These are phyloP conservation scores for Lordiphosa clarofinis DNA, from an alignment of 1,140 invertebrate species.

Conservation along the genomic window DNA sequence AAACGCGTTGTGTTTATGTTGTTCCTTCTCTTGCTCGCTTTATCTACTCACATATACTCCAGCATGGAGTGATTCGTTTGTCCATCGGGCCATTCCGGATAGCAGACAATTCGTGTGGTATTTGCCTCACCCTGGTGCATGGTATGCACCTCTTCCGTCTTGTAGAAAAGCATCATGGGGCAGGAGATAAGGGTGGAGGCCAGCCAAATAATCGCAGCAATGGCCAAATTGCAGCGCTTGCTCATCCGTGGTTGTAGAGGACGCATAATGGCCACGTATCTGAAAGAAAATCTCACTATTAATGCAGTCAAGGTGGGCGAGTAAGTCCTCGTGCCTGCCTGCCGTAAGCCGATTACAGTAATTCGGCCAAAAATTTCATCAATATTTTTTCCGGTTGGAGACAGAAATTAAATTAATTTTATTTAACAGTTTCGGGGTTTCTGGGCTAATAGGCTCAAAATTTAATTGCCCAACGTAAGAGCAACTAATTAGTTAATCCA, in stretches of 20 bases:
- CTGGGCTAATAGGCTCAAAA: slow-evolving; percentile 2
- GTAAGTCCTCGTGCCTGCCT: too few relatives aligned
- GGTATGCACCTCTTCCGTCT: slow-evolving; percentile 83
- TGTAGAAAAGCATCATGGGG: slow-evolving; percentile 91
- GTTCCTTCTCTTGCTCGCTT: background rate
- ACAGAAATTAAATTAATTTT: slow-evolving; percentile 27
- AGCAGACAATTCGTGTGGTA: slow-evolving; percentile 86
- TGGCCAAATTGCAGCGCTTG: slow-evolving; percentile 88
- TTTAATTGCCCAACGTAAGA: too few relatives aligned
- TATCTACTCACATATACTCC: slow-evolving; percentile 88
- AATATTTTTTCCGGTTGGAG: slow-evolving; percentile 5
- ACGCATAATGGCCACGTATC: slow-evolving; percentile 96
- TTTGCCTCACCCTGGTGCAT: slow-evolving; percentile 62
- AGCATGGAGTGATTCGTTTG: slow-evolving; percentile 84
- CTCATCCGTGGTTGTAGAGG: slow-evolving; percentile 92
- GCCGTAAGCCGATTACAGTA: slow-evolving; percentile 40
- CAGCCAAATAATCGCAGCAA: slow-evolving; percentile 90
- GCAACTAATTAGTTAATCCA: too few relatives aligned
- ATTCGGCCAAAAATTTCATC: slow-evolving; percentile 13
- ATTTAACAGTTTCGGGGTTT: slow-evolving; percentile 13
- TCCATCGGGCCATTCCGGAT: slow-evolving; percentile 90
- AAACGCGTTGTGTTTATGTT: slow-evolving; percentile 11
- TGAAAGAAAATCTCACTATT: slow-evolving; percentile 74
- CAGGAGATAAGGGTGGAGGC: slow-evolving; percentile 87
- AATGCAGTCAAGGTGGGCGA: slow-evolving; percentile 26